Base-by-base conservation (phyloP, 2,888 invertebrate species). In the Leucophenga maculata region DNA sequence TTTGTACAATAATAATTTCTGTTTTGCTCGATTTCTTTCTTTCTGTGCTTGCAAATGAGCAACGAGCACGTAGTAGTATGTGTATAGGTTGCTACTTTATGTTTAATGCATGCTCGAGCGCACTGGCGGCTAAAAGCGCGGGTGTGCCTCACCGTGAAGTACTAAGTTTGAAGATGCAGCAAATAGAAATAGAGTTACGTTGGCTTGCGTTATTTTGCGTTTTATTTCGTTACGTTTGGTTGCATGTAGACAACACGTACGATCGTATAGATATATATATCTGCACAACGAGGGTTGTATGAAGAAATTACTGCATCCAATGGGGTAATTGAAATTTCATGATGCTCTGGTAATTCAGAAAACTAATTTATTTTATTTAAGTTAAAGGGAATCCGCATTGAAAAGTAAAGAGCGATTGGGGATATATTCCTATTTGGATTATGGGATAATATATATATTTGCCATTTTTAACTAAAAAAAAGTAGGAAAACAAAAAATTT, bases 141-240 rank as follows among this genome's bases (percentile, higher is more conserved):
- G 39, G 52, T 52, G 52, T 39, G 18, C 39, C 16, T 11, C 39
- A 60, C 18, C 31, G 18, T 39, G 60, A 39, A 18, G 39, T 39
- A 39, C n/a, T n/a, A n/a, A n/a, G n/a, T 32, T 59, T n/a, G 39
- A 39, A 44, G 44, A 44, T 60, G n/a, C 60, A 18, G 39, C 32
- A 31, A 22, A 26, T 18, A 39, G 39, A 14, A 60, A 31, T 32
- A n/a, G 16, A 26, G 22, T 57, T 16, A 60, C 26, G 60, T 18
- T 60, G 39, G 18, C 26, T 83, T 83, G 80, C 80, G 80, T 80
- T 80, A n/a, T n/a, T n/a, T n/a, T 18, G 39, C 39, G 39, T 39
- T 39, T 39, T 8, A 39, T 39, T 80, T 80, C 78, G 80, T 80
- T 82, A 82, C 80, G 84, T 80, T 83, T 76, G 71, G 82, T 73